Evolutionary conservation across 1,140 invertebrate genomes (phyloP).

Genomic region (Microplitis mediator): DNA sequence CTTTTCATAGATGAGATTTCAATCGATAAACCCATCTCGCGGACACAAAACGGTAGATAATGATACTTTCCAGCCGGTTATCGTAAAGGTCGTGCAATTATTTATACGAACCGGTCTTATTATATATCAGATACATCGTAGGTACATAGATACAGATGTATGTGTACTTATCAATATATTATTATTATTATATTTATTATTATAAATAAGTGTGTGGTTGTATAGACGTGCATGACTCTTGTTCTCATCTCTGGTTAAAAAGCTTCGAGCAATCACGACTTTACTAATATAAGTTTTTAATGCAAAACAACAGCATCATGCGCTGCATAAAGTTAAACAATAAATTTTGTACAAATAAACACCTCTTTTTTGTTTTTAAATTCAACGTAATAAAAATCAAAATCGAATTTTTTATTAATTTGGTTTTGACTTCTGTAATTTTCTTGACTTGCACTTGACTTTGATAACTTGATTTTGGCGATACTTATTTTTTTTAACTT

Average conservation of each 20-base stretch:
- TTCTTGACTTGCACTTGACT: too few species aligned
- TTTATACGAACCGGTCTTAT: constrained; percentile 20
- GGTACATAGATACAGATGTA: background rate
- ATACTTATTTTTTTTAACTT: too few species aligned
- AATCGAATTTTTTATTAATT: too few species aligned
- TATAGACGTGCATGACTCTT: constrained; percentile 1
- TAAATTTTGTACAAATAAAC: too few species aligned
- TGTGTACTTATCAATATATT: background rate
- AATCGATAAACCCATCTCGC: constrained; percentile 35
- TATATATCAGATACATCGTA: constrained; percentile 7
- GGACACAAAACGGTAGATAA: constrained; percentile 42
- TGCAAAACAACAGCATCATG: background rate
- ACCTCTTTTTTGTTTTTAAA: too few species aligned
- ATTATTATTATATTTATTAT: background rate
- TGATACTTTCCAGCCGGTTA: constrained; percentile 45
- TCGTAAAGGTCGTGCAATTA: constrained; percentile 38
- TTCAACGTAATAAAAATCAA: too few species aligned
- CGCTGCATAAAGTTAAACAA: background rate
- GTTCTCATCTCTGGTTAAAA: background rate
- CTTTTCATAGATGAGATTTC: constrained; percentile 13
- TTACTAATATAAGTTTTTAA: constrained; percentile 8
- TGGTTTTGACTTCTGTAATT: too few species aligned
- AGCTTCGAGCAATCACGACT: constrained; percentile 12
- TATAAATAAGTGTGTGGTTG: background rate
- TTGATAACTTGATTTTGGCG: too few species aligned